phyloP scores from a whole-genome alignment of 2,113 vertebrate species.

The Thermophis baileyi region DNA sequence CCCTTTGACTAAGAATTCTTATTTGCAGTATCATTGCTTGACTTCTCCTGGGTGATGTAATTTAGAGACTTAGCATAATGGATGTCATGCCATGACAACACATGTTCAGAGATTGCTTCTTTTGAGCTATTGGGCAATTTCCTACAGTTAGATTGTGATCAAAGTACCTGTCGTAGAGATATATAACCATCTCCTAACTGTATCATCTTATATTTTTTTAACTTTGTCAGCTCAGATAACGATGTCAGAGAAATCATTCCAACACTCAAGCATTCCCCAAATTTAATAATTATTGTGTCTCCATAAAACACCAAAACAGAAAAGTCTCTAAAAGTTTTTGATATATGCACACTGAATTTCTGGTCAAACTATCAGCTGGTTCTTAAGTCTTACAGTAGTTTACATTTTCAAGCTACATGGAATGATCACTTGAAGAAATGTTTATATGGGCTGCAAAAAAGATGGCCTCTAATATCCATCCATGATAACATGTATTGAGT shows the following conservation, averaged over 20 bases:
- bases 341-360: not conserved
- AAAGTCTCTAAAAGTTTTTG: not conserved
- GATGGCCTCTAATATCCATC: not conserved
- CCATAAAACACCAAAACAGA: not conserved
- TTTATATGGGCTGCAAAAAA: not conserved
- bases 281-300: not conserved
- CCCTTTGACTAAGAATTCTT: fast-evolving
- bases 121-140: not conserved
- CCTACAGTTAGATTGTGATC: not conserved
- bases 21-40: not conserved
- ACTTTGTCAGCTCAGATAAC: not conserved
- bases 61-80: not conserved
- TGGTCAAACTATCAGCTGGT: not conserved
- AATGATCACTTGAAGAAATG: not conserved
- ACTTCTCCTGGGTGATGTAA: not conserved
- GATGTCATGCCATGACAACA: not conserved
- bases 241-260: not conserved
- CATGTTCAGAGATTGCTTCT: not conserved
- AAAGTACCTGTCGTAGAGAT: not conserved
- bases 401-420: not conserved
- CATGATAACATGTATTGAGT: not conserved
- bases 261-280: not conserved
- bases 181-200: not conserved
- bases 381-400: not conserved
- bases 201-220: not conserved